A percentile compares a stretch with the other conserved stretches of the same genome.
These are phyloP conservation scores for Phortica variegata DNA, from an alignment of 1,140 invertebrate species.

Conservation along the genomic window DNA sequence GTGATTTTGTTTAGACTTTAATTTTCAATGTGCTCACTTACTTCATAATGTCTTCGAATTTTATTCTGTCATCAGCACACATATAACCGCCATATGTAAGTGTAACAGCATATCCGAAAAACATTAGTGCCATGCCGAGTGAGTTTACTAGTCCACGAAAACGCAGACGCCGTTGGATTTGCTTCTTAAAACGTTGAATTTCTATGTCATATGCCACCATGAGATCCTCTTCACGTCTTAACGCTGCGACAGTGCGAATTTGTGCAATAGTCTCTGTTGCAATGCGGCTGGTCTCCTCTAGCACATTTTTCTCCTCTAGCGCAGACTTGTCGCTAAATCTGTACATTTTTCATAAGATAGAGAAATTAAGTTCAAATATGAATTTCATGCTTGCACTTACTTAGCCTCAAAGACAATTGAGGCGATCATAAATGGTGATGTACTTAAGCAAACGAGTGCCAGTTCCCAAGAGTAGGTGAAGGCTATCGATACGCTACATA, in stretches of 20 bases:
- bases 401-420: conserved; percentile 74
- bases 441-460: conserved; percentile 73
- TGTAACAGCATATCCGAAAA: conserved; percentile 79
- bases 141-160: conserved; percentile 76
- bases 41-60: conserved; percentile 74
- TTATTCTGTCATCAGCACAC: conserved; percentile 59
- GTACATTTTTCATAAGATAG: conserved; percentile 1
- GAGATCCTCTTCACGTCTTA: conserved; percentile 60
- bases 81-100: conserved; percentile 82
- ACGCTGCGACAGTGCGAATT: conserved; percentile 72
- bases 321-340: conserved; percentile 65
- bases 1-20: neutral
- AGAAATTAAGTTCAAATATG: too few relatives aligned
- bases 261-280: conserved; percentile 77
- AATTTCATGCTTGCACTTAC: conserved; percentile 9
- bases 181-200: conserved; percentile 59
- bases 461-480: conserved; percentile 80
- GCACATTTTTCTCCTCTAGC: conserved; percentile 64
- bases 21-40: conserved; percentile 34
- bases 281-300: conserved; percentile 69
- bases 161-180: conserved; percentile 66
- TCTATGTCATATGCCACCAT: conserved; percentile 63
- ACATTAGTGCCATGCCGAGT: conserved; percentile 76
- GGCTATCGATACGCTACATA: conserved; percentile 70
- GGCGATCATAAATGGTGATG: conserved; percentile 75